Conservation (phyloP, 2,113 vertebrate genomes). For the Heloderma charlesbogerti region DNA sequence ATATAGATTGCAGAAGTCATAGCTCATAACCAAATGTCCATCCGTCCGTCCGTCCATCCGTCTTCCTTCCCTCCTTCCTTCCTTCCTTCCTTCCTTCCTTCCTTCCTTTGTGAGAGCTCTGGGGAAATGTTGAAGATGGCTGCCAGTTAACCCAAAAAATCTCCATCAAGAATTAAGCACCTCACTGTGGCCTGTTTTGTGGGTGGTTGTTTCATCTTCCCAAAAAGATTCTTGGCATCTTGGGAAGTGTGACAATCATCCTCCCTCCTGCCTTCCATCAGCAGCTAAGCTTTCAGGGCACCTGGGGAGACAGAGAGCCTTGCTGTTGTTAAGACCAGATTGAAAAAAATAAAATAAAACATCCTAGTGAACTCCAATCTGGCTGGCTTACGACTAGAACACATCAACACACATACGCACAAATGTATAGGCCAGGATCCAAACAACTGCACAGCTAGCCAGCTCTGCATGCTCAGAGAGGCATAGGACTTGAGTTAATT, state of each 20-base stretch:
- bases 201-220: neutral
- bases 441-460: neutral
- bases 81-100: no score
- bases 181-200: neutral
- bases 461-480: neutral
- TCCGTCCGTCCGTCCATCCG: no score
- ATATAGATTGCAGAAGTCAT: neutral
- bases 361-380: neutral
- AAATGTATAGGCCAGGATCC: neutral
- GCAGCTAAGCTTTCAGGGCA: neutral
- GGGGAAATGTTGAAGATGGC: neutral
- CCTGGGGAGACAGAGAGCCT: neutral
- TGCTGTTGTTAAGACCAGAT: neutral
- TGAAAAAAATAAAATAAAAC: neutral
- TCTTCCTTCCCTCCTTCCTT: neutral
- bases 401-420: neutral
- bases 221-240: neutral
- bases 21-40: neutral
- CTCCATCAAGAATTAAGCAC: neutral
- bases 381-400: neutral
- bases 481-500: neutral
- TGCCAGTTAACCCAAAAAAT: neutral
- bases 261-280: neutral
- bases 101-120: neutral
- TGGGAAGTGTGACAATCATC: neutral